phyloP scores from a whole-genome alignment of 2,797 vertebrate species.

The Alfaro cultratus region DNA sequence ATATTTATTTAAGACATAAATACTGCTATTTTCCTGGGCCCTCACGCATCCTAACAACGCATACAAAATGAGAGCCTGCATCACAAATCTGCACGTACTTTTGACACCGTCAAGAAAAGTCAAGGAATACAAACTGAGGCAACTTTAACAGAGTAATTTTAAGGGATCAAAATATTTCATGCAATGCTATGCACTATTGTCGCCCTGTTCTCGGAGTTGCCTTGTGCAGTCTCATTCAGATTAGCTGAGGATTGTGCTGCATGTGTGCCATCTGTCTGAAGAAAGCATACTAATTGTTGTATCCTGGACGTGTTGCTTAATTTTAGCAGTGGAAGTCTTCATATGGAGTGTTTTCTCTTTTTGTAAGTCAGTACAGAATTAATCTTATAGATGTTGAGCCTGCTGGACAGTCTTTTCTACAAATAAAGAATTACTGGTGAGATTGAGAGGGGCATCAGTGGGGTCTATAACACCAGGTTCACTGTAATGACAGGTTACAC shows the following conservation, averaged over 20 bases:
- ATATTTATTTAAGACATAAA: neutral
- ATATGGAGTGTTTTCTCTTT: slow-evolving; percentile 11
- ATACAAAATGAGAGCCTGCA: slow-evolving; percentile 16
- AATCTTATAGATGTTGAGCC: slow-evolving; percentile 13
- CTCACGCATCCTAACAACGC: neutral
- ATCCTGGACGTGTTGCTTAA: slow-evolving; percentile 18
- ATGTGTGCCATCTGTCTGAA: slow-evolving; percentile 69
- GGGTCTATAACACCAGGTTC: slow-evolving; percentile 27
- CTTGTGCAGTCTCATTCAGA: slow-evolving; percentile 59
- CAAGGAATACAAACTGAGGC: neutral
- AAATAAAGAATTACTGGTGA: slow-evolving; percentile 14
- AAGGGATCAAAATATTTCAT: slow-evolving; percentile 3
- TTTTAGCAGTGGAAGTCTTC: slow-evolving; percentile 16
- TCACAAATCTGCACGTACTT: neutral
- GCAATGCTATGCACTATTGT: slow-evolving; percentile 18
- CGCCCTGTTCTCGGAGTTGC: slow-evolving; percentile 43
- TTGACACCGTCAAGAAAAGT: neutral
- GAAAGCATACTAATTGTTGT: slow-evolving; percentile 37
- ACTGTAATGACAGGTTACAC: slow-evolving; percentile 26
- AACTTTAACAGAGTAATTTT: neutral
- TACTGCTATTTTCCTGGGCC: neutral
- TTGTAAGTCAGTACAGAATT: slow-evolving; percentile 10
- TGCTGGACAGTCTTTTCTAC: slow-evolving; percentile 15
- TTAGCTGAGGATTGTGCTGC: slow-evolving; percentile 72
- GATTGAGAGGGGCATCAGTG: slow-evolving; percentile 11